Evolutionary conservation across 2,888 invertebrate genomes (phyloP).

Genomic region (Fragum fragum): DNA sequence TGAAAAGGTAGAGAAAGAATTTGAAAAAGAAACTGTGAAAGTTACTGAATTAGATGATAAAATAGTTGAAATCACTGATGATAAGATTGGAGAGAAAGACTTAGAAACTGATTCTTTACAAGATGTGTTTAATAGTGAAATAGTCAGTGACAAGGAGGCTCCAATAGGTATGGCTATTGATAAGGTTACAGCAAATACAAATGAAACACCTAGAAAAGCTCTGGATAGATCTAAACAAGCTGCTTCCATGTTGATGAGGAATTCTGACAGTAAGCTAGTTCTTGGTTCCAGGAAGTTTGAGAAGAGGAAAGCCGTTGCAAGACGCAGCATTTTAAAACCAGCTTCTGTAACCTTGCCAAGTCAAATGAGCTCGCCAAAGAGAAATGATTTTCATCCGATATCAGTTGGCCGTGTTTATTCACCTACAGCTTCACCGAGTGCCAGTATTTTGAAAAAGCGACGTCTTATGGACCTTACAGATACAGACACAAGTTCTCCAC

Average conservation of each 20-base stretch:
- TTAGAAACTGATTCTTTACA: not conserved
- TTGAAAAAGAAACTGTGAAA: constrained; percentile 17
- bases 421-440: constrained; percentile 83
- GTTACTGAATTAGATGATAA: constrained; percentile 17
- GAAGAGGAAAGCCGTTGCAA: constrained; percentile 59
- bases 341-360: constrained; percentile 6
- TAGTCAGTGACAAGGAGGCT: constrained; percentile 2
- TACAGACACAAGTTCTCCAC: constrained; percentile 79
- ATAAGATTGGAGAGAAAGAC: not conserved
- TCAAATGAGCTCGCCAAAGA: constrained; percentile 49
- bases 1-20: constrained; percentile 11
- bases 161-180: not conserved
- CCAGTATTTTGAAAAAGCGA: constrained; percentile 82
- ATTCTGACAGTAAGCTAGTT: constrained; percentile 71
- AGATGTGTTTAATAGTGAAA: constrained; percentile 14
- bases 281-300: constrained; percentile 69
- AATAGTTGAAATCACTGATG: constrained; percentile 11
- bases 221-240: constrained; percentile 41
- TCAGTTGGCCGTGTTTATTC: constrained; percentile 75
- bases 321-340: constrained; percentile 70
- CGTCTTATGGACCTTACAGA: constrained; percentile 65
- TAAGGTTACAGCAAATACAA: constrained; percentile 31
- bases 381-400: constrained; percentile 70
- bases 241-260: constrained; percentile 40
- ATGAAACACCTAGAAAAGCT: constrained; percentile 73